Conservation (phyloP, 2,797 vertebrate genomes). For the Hapalemur alaotrensis region DNA sequence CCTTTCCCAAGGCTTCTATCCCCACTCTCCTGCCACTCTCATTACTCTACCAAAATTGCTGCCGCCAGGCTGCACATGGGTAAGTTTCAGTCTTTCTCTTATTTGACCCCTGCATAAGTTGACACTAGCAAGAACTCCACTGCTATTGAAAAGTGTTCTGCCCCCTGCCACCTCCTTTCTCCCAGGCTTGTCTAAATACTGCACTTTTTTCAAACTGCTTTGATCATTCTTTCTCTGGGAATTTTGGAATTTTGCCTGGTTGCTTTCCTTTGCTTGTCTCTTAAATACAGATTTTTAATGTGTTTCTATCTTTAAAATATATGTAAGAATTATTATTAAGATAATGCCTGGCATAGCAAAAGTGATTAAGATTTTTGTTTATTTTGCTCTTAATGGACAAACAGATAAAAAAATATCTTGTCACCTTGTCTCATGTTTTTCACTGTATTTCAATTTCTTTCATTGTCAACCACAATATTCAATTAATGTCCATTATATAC, state of each 20-base stretch:
- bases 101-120: neutral
- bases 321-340: neutral
- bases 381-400: neutral
- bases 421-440: neutral
- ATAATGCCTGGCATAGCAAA: neutral
- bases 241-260: neutral
- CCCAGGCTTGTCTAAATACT: neutral
- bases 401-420: neutral
- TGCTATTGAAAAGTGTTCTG: neutral
- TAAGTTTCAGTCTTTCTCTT: neutral
- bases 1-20: neutral
- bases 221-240: neutral
- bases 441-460: neutral
- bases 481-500: neutral
- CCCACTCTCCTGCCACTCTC: neutral
- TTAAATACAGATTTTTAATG: neutral
- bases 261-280: neutral
- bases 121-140: neutral
- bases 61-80: neutral
- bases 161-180: neutral
- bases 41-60: neutral
- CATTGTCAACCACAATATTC: neutral
- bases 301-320: slow-evolving; percentile 8
- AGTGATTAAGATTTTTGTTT: neutral
- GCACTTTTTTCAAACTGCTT: neutral